A percentile compares a stretch with the other conserved stretches of the same genome.
Conservation (phyloP, 2,113 vertebrate species). For the Oreotragus oreotragus region DNA sequence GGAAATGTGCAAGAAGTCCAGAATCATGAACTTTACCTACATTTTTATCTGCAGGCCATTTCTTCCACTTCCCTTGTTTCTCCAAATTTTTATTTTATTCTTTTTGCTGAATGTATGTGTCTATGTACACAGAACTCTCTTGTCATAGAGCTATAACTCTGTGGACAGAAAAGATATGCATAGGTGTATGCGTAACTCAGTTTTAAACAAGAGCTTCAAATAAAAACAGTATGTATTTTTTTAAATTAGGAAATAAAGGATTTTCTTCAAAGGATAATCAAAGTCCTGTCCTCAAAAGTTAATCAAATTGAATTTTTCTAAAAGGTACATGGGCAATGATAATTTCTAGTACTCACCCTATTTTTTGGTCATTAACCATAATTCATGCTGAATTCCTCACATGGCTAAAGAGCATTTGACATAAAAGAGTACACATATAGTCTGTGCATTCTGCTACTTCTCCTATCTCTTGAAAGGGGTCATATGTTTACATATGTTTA, state of each 20-base stretch:
- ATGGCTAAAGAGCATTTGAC: neutral
- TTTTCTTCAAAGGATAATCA: neutral
- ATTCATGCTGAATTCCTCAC: neutral
- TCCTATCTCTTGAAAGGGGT: neutral
- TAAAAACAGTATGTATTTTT: neutral
- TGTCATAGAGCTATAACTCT: neutral
- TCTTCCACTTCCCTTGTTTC: neutral
- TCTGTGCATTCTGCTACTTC: neutral
- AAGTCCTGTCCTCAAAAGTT: neutral
- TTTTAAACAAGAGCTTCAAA: neutral
- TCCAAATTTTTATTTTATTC: neutral
- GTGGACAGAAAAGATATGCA: neutral
- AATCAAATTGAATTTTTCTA: neutral
- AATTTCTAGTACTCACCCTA: neutral
- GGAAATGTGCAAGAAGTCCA: neutral
- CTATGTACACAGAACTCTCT: neutral
- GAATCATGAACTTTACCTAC: neutral
- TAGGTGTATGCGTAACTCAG: neutral
- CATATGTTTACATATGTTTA: too few species aligned
- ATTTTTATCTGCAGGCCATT: neutral
- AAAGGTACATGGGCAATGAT: neutral
- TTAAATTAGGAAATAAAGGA: neutral
- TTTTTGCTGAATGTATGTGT: neutral
- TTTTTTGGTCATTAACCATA: neutral
- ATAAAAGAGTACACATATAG: neutral